Evolutionary conservation across 2,888 invertebrate genomes (phyloP), one percentile per base, ranked within the genome.

Genomic region (Sussaba pulchella): DNA sequence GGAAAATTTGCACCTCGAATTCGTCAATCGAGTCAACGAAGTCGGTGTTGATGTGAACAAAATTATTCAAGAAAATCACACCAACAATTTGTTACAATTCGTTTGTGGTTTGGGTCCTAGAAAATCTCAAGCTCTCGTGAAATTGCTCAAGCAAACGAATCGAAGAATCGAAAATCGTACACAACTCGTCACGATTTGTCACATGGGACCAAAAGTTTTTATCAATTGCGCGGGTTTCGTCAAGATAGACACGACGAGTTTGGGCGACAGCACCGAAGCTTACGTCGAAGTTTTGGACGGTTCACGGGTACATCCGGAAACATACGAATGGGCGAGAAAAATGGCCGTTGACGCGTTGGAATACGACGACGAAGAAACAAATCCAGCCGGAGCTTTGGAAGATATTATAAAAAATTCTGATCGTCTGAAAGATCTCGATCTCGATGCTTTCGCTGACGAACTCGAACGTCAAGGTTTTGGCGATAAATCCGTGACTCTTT

Each of bases 311-410:
- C 99, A 99, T 93, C 99, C 99, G 0, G 99, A 99, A 93, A 98
- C 98, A 0, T 99, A 99, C 92, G 99, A 99, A 91, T 99, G 99
- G 99, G 99, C 99, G 0, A 94, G 99, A 57, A 99, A 99, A 93
- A 99, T 99, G 99, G 99, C 99, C 0, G 98, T 99, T 0, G 99
- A 99, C 92, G 99, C 99, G 0, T 93, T 99, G 74, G 99, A 99
- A 89, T 98, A 98, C 88, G 99, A 99, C 90, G 98, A 99, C 89
- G 98, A 98, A 91, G 98, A 77, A 85, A 96, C 96, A 0, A 98
- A 98, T 92, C 98, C 99, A 0, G 98, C 98, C 0, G 98, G 97
- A 0, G 99, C 99, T 9, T 93, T 99, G 41, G 98, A 99, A 92
- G 99, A 99, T 92, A 99, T 99, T 88, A 93, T 99, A 4, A 98